phyloP scores from a whole-genome alignment of 2,113 vertebrate genomes.

The Leucopternis melanops region DNA sequence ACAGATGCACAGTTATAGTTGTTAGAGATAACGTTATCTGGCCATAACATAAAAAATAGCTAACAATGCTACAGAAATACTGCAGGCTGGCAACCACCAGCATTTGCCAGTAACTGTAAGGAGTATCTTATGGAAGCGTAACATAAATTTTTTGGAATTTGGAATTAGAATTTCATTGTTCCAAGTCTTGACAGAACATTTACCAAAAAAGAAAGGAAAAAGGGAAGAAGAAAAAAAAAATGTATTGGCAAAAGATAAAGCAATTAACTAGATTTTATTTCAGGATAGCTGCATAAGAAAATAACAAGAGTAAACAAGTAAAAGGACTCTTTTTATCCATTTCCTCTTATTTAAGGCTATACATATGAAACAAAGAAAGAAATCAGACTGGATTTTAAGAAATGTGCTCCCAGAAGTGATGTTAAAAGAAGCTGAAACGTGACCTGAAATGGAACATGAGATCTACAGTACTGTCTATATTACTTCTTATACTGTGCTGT shows the following conservation, averaged over 20 bases:
- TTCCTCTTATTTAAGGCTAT: background rate
- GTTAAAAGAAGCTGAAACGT: background rate
- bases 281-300: background rate
- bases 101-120: background rate
- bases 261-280: background rate
- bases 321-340: background rate
- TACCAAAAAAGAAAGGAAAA: background rate
- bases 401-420: background rate
- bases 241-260: background rate
- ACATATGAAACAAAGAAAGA: background rate
- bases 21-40: background rate
- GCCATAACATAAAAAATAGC: background rate
- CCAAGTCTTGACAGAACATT: background rate
- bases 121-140: background rate
- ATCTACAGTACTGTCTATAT: background rate
- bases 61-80: background rate
- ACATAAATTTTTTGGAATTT: background rate
- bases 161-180: background rate
- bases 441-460: background rate
- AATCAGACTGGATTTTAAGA: background rate
- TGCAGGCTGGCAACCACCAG: background rate
- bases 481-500: background rate
- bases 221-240: background rate
- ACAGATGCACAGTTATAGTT: background rate
- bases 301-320: background rate